Percentiles rank a stretch among this genome's conserved stretches.
Conservation (phyloP, 2,888 invertebrate species). For the Anaspis maculata region DNA sequence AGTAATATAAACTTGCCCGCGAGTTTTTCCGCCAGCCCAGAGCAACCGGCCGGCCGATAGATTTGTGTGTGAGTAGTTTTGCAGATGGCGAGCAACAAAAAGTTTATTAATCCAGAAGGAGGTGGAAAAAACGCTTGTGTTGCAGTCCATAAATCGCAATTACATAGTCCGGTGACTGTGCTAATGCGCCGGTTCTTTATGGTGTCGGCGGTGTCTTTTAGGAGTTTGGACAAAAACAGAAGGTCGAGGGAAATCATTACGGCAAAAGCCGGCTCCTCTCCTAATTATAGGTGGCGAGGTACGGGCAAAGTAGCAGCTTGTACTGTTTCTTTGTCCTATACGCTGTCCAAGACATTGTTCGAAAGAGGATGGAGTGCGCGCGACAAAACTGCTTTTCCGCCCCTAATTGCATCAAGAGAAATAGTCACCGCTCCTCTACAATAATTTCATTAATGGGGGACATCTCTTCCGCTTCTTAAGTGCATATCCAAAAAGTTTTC, state of each 20-base stretch:
- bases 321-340: no score
- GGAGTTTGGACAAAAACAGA: no score
- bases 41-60: neutral
- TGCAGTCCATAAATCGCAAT: constrained; percentile 19
- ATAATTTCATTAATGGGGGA: constrained; percentile 10
- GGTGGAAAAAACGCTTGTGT: no score
- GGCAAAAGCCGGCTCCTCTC: no score
- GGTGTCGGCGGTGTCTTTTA: constrained; percentile 8
- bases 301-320: no score
- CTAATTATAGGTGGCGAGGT: no score
- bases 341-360: no score
- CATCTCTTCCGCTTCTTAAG: constrained; percentile 8
- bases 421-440: neutral
- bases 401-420: constrained; percentile 7
- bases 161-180: constrained; percentile 22
- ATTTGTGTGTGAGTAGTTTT: neutral
- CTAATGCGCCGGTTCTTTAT: constrained; percentile 14
- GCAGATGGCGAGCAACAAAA: no score
- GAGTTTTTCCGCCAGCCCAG: constrained; percentile 1
- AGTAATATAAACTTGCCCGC: neutral
- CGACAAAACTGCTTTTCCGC: constrained; percentile 7
- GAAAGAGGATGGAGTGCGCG: no score
- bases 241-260: no score
- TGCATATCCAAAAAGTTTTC: neutral
- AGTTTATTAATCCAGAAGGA: no score